Conservation (phyloP, 2,113 vertebrate genomes). For the Alces alces region DNA sequence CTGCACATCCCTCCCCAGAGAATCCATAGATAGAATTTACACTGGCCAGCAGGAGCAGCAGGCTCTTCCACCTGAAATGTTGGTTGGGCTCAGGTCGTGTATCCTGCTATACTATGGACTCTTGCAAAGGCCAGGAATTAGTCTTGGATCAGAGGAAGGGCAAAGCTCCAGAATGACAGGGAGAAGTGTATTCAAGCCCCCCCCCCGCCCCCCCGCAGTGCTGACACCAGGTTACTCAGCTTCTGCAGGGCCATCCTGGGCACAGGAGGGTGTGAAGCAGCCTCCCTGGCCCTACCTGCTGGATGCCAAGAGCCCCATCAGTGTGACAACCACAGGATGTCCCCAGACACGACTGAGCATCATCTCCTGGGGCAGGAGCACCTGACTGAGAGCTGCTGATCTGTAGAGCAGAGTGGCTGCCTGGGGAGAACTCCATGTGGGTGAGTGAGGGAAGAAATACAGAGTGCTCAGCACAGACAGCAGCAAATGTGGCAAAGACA, state of each 20-base stretch:
- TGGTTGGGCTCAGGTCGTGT: accelerated
- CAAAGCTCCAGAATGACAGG: accelerated
- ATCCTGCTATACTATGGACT: neutral
- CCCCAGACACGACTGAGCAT: neutral
- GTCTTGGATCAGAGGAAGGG: no score
- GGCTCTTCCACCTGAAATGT: neutral
- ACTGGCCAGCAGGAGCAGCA: accelerated
- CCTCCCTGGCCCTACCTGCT: neutral
- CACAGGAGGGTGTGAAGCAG: neutral
- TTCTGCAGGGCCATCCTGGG: accelerated
- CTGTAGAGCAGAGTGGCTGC: neutral
- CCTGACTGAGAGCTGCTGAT: no score
- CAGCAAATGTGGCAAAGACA: neutral
- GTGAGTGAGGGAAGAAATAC: no score
- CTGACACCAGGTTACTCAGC: accelerated
- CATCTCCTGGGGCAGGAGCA: neutral
- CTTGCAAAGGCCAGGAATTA: neutral
- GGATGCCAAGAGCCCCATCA: neutral
- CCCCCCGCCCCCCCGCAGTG: no score
- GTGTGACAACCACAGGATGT: neutral
- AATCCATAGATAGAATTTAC: accelerated
- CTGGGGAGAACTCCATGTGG: accelerated
- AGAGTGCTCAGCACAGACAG: accelerated
- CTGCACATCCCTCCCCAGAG: no score
- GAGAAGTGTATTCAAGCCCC: neutral